Conservation (phyloP, 2,888 invertebrate species). For the Aplocera efformata region DNA sequence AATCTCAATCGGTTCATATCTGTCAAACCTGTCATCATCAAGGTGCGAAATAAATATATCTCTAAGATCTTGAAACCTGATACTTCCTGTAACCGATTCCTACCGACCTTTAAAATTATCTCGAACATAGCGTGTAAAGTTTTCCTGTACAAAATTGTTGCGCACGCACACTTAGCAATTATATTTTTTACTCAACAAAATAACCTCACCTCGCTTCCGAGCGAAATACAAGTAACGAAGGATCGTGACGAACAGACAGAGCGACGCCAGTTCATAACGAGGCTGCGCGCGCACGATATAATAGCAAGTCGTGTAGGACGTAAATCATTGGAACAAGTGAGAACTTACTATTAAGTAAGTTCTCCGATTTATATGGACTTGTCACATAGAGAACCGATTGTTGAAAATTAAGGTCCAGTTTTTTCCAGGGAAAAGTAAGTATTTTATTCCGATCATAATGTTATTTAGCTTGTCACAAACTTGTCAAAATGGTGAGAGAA, state of each 20-base stretch:
- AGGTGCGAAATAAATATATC: no score
- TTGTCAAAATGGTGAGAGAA: no score
- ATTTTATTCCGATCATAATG: no score
- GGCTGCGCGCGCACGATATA: conserved; percentile 35
- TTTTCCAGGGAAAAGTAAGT: not conserved
- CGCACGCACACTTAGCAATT: conserved; percentile 11
- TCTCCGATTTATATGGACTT: not conserved
- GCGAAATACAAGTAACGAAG: conserved; percentile 21
- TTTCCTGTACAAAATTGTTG: conserved; percentile 16
- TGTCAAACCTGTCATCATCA: no score
- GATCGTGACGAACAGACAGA: conserved; percentile 35
- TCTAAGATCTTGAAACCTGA: no score
- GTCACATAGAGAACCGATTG: no score
- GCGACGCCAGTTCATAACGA: conserved; percentile 39
- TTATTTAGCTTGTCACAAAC: no score
- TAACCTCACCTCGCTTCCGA: conserved; percentile 19
- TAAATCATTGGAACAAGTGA: conserved; percentile 25
- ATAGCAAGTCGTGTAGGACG: conserved; percentile 13
- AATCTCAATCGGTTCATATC: no score
- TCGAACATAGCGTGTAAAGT: conserved; percentile 1
- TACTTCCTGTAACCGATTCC: no score
- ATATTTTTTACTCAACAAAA: conserved; percentile 7
- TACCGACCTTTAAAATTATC: no score
- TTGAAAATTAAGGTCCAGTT: no score
- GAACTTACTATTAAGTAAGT: conserved; percentile 7